phyloP scores from a whole-genome alignment of 1,140 invertebrate species.

The Venturia canescens region DNA sequence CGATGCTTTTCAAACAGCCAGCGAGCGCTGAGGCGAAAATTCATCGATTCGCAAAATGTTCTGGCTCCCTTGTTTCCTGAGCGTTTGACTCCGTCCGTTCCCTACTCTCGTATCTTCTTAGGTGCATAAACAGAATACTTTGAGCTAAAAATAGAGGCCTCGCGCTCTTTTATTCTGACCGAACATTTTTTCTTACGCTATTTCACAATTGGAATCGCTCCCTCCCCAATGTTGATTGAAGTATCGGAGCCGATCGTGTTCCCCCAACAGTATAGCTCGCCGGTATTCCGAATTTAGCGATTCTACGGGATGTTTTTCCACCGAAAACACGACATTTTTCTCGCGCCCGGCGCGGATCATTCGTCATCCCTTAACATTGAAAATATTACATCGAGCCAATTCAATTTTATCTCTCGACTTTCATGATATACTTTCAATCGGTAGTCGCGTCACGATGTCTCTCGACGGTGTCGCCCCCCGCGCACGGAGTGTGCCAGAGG shows the following conservation, averaged over 20 bases:
- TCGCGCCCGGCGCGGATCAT: too few species aligned
- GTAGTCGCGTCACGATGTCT: background rate
- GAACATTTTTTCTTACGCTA: background rate
- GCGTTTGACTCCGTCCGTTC: conserved; percentile 7
- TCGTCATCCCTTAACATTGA: background rate
- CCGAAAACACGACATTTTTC: too few species aligned
- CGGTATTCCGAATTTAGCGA: too few species aligned
- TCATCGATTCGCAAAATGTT: conserved; percentile 42
- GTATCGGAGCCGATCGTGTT: too few species aligned
- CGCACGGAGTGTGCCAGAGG: background rate
- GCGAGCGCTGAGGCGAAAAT: conserved; percentile 39
- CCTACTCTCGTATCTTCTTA: background rate
- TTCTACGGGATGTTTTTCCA: too few species aligned
- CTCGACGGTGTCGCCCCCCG: background rate
- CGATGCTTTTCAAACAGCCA: conserved; percentile 44
- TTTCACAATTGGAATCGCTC: too few species aligned
- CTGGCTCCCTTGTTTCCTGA: background rate
- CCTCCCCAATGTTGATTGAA: background rate
- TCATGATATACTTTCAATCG: background rate
- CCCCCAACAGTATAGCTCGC: too few species aligned
- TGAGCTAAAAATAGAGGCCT: background rate
- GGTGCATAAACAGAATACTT: background rate
- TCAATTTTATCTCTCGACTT: background rate
- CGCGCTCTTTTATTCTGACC: background rate
- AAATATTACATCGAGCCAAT: background rate